Evolutionary conservation across 1,140 invertebrate species (phyloP), one percentile per base, ranked within the genome.

Genomic region (Drosophila lini): DNA sequence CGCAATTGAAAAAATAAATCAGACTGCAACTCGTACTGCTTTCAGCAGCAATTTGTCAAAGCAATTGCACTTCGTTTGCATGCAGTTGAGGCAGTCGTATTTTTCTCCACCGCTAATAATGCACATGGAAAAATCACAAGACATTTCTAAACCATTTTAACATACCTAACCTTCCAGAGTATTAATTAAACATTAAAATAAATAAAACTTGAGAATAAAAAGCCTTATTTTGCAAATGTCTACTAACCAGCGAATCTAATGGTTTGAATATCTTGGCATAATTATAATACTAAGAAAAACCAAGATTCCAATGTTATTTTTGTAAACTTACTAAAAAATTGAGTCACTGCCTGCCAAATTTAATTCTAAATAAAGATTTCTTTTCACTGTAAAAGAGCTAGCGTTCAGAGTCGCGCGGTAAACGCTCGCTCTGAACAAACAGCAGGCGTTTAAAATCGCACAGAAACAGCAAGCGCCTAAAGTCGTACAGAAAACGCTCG

Each of bases 51-150:
- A 86, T 86, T 86, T 86, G 83, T 86, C 83, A 79, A 63, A 52
- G 75, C 79, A 86, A 85, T 86, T 86, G 78, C 42, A 55, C 74
- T 78, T 79, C 53, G 88, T 88, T 71, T 82, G 73, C 60, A 58
- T 77, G 70, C 57, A 67, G 78, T 86, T 82, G 76, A 36, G 52
- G 31, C 71, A 32, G 16, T 63, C 25, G 19, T 5, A 11, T 34
- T 2, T 19, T 31, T 55, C 53, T 25, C 16, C 0, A 15, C 5
- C 9, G 10, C 7, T 31, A n/a, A 13, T 40, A 85, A 74, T 78
- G 71, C 41, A 47, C 31, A 16, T 50, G 15, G 3, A 13, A 19
- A 7, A 4, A 22, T 22, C 22, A 22, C 22, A 22, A 22, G 22
- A 22, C 22, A 22, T 2, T 22, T 22, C 22, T 22, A 22, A 22